Percentiles rank a stretch among this genome's conserved stretches.
These are phyloP conservation scores for Arbacia lixula DNA, from an alignment of 53 echinoderm and acorn worm genomes.

Conservation along the genomic window DNA sequence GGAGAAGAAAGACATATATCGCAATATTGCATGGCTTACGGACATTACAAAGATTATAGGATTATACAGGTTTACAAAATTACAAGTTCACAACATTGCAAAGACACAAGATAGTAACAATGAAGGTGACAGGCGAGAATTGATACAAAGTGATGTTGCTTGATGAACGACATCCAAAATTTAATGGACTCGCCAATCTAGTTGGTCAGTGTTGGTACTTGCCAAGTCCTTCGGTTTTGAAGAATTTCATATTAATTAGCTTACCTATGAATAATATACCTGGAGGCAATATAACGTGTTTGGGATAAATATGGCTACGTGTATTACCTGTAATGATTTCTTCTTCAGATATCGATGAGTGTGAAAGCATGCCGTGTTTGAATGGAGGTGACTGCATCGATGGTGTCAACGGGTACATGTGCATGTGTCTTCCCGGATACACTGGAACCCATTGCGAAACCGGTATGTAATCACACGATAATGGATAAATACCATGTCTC, in stretches of 20 bases:
- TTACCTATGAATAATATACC: not conserved
- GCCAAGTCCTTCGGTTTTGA: not conserved
- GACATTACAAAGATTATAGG: too few relatives aligned
- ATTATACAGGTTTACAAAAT: too few relatives aligned
- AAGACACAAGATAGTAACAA: too few relatives aligned
- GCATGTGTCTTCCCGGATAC: constrained; percentile 14
- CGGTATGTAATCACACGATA: constrained; percentile 10
- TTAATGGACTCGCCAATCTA: not conserved
- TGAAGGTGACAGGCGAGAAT: too few relatives aligned
- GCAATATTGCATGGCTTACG: too few relatives aligned
- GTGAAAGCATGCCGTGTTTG: constrained; percentile 36
- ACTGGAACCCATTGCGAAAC: constrained; percentile 19
- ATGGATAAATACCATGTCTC: not conserved
- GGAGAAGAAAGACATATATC: too few relatives aligned
- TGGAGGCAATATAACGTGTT: not conserved
- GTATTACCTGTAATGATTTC: not conserved
- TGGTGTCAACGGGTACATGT: constrained; percentile 25
- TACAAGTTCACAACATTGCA: too few relatives aligned
- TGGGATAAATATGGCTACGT: not conserved
- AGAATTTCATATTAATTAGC: not conserved
- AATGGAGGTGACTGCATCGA: constrained; percentile 32
- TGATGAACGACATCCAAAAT: not conserved
- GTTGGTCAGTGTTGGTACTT: not conserved
- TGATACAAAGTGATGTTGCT: too few relatives aligned
- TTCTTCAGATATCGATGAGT: constrained; percentile 36